A percentile compares a stretch with the other conserved stretches of the same genome.
These are phyloP conservation scores for Ypsolopha sequella DNA, from an alignment of 2,888 invertebrate species.

Conservation along the genomic window DNA sequence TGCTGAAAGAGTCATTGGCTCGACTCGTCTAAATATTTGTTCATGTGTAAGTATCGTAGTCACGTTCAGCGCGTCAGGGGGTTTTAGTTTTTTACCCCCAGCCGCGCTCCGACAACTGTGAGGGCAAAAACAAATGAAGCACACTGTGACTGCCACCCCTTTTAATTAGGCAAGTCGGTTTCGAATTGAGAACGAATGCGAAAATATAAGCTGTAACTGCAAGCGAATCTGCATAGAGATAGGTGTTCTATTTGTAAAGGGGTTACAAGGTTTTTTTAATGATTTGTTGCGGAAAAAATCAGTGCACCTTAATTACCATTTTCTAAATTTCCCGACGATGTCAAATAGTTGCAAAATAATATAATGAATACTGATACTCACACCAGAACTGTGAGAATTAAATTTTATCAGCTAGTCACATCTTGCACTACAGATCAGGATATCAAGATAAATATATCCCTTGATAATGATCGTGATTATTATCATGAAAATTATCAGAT, in stretches of 20 bases:
- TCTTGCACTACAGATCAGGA: no score
- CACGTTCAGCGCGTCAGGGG: background rate
- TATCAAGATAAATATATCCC: no score
- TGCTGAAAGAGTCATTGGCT: background rate
- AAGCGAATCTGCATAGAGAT: background rate
- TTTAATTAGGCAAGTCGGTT: conserved; percentile 23
- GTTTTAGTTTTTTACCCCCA: background rate
- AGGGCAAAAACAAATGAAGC: conserved; percentile 22
- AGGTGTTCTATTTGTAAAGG: background rate
- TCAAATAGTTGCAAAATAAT: no score
- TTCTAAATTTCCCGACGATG: no score
- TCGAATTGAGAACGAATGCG: conserved; percentile 10
- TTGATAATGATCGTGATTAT: no score
- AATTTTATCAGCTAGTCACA: no score
- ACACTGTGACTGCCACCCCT: conserved; percentile 22
- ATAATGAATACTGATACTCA: no score
- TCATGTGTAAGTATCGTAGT: background rate
- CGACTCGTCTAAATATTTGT: background rate
- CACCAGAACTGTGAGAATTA: no score
- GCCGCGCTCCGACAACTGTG: conserved; percentile 4
- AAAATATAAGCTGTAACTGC: conserved; percentile 11
- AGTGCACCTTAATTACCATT: no score
- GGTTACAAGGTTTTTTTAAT: no score
- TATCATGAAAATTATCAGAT: no score
- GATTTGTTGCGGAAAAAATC: no score